These are phyloP conservation scores for Eulithis testata DNA, from an alignment of 2,888 invertebrate genomes.

Conservation along the genomic window DNA sequence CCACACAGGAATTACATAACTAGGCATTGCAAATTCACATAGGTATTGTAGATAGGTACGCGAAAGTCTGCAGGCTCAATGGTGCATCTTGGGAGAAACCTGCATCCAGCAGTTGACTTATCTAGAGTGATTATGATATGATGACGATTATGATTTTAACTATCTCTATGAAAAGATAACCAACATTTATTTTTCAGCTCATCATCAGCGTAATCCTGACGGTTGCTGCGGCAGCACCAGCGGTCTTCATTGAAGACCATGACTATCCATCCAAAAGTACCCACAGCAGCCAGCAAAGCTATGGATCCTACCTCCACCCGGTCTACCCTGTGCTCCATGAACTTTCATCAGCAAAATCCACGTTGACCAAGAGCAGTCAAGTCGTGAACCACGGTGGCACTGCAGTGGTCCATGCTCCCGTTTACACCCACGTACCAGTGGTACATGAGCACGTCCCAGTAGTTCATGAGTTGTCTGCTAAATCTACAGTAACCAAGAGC, in stretches of 20 bases:
- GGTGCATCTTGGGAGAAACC: too few species aligned
- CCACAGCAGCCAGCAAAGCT: slow-evolving; percentile 58
- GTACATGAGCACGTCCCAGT: slow-evolving; percentile 15
- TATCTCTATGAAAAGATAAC: neutral
- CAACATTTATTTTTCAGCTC: slow-evolving; percentile 39
- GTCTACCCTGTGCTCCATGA: slow-evolving; percentile 48
- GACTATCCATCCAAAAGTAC: slow-evolving; percentile 59
- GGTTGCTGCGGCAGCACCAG: slow-evolving; percentile 59
- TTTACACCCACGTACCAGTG: slow-evolving; percentile 27
- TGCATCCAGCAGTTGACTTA: too few species aligned
- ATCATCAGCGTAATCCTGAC: slow-evolving; percentile 57
- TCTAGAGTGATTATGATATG: too few species aligned
- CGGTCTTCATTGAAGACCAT: slow-evolving; percentile 50
- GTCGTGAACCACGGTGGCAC: slow-evolving; percentile 62
- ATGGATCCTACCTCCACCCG: slow-evolving; percentile 59
- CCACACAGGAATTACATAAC: too few species aligned
- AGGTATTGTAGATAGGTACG: too few species aligned
- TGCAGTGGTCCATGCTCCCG: slow-evolving; percentile 48
- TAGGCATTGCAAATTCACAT: too few species aligned
- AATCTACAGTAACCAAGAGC: slow-evolving; percentile 30
- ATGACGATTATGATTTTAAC: too few species aligned
- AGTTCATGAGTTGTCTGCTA: slow-evolving; percentile 23
- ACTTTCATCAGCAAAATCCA: slow-evolving; percentile 41
- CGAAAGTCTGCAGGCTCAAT: too few species aligned
- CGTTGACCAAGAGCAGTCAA: slow-evolving; percentile 57